A percentile compares a stretch with the other conserved stretches of the same genome.
These are phyloP conservation scores for Zapornia atra DNA, from an alignment of 2,113 vertebrate species.

Conservation along the genomic window DNA sequence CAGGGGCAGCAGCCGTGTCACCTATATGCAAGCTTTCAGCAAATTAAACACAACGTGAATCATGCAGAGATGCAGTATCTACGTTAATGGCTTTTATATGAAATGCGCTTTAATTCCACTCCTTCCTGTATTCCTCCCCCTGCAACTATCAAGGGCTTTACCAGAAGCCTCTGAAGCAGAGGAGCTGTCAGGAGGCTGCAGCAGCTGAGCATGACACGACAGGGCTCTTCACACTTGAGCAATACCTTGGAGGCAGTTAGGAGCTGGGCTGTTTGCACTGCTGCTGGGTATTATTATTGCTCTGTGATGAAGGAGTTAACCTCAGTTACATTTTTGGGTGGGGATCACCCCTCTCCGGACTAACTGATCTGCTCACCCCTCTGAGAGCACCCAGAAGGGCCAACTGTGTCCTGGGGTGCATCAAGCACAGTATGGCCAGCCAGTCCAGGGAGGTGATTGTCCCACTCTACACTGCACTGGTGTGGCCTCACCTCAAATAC, in stretches of 20 bases:
- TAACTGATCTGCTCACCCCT: background rate
- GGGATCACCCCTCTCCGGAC: background rate
- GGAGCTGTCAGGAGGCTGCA: background rate
- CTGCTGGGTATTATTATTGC: background rate
- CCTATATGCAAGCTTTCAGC: background rate
- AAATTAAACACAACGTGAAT: background rate
- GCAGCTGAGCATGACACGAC: background rate
- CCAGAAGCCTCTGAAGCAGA: background rate
- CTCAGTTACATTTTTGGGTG: background rate
- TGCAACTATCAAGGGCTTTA: background rate
- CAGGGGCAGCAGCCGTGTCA: background rate
- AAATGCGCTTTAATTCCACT: background rate
- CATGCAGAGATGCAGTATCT: background rate
- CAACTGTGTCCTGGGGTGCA: too few species aligned
- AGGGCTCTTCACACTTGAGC: background rate
- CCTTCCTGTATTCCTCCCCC: background rate
- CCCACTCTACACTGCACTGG: too few species aligned
- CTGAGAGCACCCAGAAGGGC: background rate
- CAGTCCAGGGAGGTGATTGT: too few species aligned
- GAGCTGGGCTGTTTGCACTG: background rate
- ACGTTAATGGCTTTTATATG: background rate
- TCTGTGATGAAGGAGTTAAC: background rate
- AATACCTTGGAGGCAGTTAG: background rate
- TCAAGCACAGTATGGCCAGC: too few species aligned
- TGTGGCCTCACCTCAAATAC: too few species aligned